Base-by-base conservation (phyloP, 2,113 vertebrate genomes). In the Sceloporus undulatus region DNA sequence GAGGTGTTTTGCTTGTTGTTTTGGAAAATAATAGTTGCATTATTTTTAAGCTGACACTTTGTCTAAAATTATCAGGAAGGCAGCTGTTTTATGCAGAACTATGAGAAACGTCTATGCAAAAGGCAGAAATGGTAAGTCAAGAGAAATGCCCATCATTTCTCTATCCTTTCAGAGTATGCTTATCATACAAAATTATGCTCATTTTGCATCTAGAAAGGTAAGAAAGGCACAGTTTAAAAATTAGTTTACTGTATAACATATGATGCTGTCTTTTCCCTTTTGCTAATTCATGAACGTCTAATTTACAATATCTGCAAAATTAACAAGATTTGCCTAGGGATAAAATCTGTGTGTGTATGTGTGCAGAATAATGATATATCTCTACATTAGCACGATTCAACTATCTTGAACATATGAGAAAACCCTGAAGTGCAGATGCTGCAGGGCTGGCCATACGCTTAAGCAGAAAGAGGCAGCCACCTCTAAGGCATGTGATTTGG, bases 1-100 rank as follows among this genome's bases (percentile, higher is more conserved):
- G 62, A 66, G 59, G 70, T 93, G 66, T 88, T 95, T 94, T 89
- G 88, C 90, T 89, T 90, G 68, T 87, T 95, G 91, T 91, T 74
- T 89, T 94, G 87, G 14, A 9, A 40, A 85, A 78, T 92, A 89
- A 54, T 93, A 92, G 85, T 91, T 25, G 65, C 70, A 71, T 84
- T n/a, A n/a, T 84, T 38, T 52, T 52, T 52, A 18, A 68, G 2
- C 40, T 70, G 59, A 56, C 66, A n/a, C 42, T 54, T 70, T 34
- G 10, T 38, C 42, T 70, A 79, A 86, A 86, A 68, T 68, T 79
- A 86, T 14, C 27, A 85, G 40, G 62, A 79, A 70, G 76, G 25
- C 19, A 66, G 59, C 10, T 54, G 6, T 38, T 85, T 38, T 86
- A 34, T 65, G 75, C 19, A 79, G 29, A 23, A 78, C 21, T 27